Conservation (phyloP, 2,797 vertebrate species). For the Anniella stebbinsi region DNA sequence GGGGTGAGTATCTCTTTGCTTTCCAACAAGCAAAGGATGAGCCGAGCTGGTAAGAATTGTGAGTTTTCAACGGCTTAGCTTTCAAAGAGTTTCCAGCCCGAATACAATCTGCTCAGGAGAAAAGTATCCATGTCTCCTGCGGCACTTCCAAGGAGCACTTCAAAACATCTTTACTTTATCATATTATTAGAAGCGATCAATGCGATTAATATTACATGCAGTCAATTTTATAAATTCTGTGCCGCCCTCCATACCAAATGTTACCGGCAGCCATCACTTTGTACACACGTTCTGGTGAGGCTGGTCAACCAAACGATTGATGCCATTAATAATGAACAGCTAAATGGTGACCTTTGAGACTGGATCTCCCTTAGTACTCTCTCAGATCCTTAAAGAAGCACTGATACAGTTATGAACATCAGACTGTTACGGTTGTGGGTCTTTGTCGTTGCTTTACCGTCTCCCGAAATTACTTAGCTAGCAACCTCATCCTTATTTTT, state of each 20-base stretch:
- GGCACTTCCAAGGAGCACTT: constrained; percentile 57
- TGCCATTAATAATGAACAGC: constrained; percentile 81
- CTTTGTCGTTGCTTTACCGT: constrained; percentile 63
- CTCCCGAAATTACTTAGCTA: constrained; percentile 55
- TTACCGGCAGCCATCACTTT: constrained; percentile 71
- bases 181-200: constrained; percentile 81
- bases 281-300: constrained; percentile 75
- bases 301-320: constrained; percentile 79
- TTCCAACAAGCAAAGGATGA: constrained; percentile 42
- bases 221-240: constrained; percentile 71
- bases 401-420: constrained; percentile 78
- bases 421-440: constrained; percentile 69
- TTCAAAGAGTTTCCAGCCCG: constrained; percentile 48
- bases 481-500: constrained; percentile 34
- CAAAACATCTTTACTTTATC: constrained; percentile 57
- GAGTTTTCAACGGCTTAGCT: constrained; percentile 1
- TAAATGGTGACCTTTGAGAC: constrained; percentile 78
- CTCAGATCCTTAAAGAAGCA: constrained; percentile 80
- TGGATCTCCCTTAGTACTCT: constrained; percentile 71
- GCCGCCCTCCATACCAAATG: constrained; percentile 56
- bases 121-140: constrained; percentile 35
- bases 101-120: constrained; percentile 39
- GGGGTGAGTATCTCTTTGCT: constrained; percentile 21
- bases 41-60: constrained; percentile 18
- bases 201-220: constrained; percentile 82